Percentiles rank a stretch among this genome's conserved stretches.
Conservation (phyloP, 1,140 invertebrate genomes). For the Trigoniulus corallinus region DNA sequence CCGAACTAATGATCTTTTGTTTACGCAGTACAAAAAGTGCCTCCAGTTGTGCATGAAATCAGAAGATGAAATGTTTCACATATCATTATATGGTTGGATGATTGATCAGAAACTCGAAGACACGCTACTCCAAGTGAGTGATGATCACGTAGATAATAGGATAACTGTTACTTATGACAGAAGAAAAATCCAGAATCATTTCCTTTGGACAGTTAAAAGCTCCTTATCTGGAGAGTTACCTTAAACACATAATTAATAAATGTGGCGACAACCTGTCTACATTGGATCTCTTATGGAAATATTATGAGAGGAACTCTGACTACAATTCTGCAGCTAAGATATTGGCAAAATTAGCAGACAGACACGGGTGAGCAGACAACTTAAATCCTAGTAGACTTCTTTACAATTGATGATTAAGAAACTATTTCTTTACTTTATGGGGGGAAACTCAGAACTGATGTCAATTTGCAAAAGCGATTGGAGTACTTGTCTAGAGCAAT, state of each 20-base stretch:
- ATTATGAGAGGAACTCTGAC: conserved; percentile 81
- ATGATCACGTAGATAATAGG: neutral
- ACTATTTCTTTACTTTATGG: conserved; percentile 27
- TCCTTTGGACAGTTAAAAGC: conserved; percentile 34
- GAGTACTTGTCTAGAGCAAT: conserved; percentile 87
- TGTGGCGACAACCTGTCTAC: conserved; percentile 31
- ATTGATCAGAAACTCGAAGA: conserved; percentile 54
- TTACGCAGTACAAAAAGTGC: too few relatives aligned
- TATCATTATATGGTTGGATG: conserved; percentile 86
- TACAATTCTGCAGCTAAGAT: conserved; percentile 86
- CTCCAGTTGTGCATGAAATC: conserved; percentile 3
- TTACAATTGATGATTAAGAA: neutral
- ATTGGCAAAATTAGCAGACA: conserved; percentile 67
- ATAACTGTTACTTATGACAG: neutral
- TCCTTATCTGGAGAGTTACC: conserved; percentile 62
- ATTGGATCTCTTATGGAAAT: conserved; percentile 86
- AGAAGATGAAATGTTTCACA: conserved; percentile 81
- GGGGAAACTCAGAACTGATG: conserved; percentile 25
- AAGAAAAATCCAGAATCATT: conserved; percentile 5
- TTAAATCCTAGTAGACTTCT: neutral
- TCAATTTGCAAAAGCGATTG: conserved; percentile 44
- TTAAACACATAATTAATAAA: conserved; percentile 35
- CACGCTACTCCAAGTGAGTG: conserved; percentile 55
- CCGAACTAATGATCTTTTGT: too few relatives aligned
- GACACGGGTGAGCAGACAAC: conserved; percentile 40